Base-by-base conservation (phyloP, 23 tunicate species). In the Diplosoma virens region DNA sequence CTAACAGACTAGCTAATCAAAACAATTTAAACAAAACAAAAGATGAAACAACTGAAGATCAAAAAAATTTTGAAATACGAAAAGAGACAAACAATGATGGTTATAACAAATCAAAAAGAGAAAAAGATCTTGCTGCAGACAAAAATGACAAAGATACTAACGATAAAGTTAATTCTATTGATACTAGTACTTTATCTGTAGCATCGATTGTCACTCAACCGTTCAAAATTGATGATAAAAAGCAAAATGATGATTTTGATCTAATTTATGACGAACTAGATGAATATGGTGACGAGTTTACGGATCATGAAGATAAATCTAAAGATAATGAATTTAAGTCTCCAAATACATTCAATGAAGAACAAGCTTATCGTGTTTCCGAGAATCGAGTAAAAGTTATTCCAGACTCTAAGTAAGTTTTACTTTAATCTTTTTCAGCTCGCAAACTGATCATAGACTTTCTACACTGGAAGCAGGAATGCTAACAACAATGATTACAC, bases 331-430 rank as follows among this genome's bases (percentile, higher is more conserved):
- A 27, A 6, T 33, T 29, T 4, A 35, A 6, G 14, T 6, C 34
- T 29, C 35, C 17, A 64, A 27, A 6, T 6, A 30, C 21, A 34
- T 3, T 9, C 14, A n/a, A 64, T 4, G 35, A 25, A 25, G 75
- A 68, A 37, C 26, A 68, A 41, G 1, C 78, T 4, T 72, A 72
- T 26, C 78, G 48, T 61, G 78, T 72, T 6, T 36, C 27, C 29
- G 78, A 72, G 30, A 72, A 47, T 33, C 34, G 78, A 11, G 27
- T 48, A 16, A 72, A 72, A 48, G 30, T 72, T 24, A 22, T 47
- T 2, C 26, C 47, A 72, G 61, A 72, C 22, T 72, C 60, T 24
- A 7, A 72, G 78, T 72, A 48, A 67, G 74, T 45, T 45, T 45
- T 11, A 16, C 52, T 11, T 9, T 9, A 9, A 45, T 9, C 11